Evolutionary conservation across 2,797 vertebrate genomes (phyloP), one percentile per base, ranked within the genome.

Genomic region (Apogon hyalosoma): DNA sequence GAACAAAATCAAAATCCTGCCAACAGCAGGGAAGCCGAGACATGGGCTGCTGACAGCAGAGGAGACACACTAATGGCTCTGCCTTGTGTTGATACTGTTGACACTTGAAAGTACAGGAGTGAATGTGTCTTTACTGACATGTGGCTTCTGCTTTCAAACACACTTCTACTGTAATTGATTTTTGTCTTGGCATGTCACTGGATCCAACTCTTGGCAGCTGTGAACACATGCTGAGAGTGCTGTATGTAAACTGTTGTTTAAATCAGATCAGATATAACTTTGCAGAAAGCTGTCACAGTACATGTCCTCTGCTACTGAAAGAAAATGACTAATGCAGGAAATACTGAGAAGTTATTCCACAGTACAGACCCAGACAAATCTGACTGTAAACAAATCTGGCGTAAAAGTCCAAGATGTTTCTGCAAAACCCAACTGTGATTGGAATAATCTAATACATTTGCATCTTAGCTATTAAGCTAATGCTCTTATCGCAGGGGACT

Each of bases 51-150:
- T 83, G 87, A 90, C 84, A 85, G 66, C 83, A 28, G 33, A 77
- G 74, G 56, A 83, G 82, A 54, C 77, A 45, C 62, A 64, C 84
- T 86, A 85, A 89, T 85, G 84, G 63, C 56, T 79, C 61, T 69
- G 80, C 82, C 71, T 77, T 48, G 55, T 75, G 87, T 79, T 79
- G 83, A 86, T 69, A 53, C 76, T 80, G 73, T 74, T 88, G 77
- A 83, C 79, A 75, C 80, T 75, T 83, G 40, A 77, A 64, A 80
- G 79, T 75, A 75, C 73, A 31, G 31, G 31, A 46, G 54, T 18
- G 49, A 61, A 64, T 18, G 18, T 67, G 39, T 63, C 63, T 72
- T 40, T 28, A 63, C 62, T 40, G 62, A 79, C 80, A 69, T 59
- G 64, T 55, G 53, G 60, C 75, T 56, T 43, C 64, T 48, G 78